A percentile compares a stretch with the other conserved stretches of the same genome.
Conservation (phyloP, 2,888 invertebrate species). For the Scotopteryx bipunctaria region DNA sequence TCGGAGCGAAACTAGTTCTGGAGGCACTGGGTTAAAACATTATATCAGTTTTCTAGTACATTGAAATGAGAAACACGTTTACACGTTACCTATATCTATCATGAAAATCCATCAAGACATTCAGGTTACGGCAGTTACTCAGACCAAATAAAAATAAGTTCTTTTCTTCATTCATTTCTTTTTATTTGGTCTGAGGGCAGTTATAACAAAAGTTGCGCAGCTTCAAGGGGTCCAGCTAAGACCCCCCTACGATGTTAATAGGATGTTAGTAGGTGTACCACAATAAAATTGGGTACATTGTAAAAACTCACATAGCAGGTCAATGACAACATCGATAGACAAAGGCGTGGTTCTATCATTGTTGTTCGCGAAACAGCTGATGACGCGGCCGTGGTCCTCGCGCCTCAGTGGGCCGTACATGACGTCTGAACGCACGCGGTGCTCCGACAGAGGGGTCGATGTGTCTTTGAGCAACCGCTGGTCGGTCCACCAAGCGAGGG, state of each 20-base stretch:
- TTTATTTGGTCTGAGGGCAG: no score
- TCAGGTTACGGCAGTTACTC: conserved; percentile 8
- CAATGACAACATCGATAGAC: conserved; percentile 85
- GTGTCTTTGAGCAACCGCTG: conserved; percentile 84
- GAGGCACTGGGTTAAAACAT: conserved; percentile 56
- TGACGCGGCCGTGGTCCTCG: conserved; percentile 85
- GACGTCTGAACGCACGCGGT: conserved; percentile 85
- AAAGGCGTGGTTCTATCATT: conserved; percentile 87
- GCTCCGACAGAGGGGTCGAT: conserved; percentile 83
- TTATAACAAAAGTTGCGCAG: not conserved
- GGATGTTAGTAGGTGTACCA: conserved; percentile 1
- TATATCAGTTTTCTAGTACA: not conserved
- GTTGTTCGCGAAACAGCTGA: conserved; percentile 87
- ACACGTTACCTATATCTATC: not conserved
- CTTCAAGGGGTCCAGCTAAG: no score
- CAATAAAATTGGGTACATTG: no score
- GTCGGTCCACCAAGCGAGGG: conserved; percentile 87
- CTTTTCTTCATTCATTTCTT: no score
- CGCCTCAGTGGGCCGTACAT: conserved; percentile 84
- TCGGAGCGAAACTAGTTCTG: conserved; percentile 65
- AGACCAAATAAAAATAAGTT: no score
- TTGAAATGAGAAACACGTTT: not conserved
- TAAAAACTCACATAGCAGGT: conserved; percentile 86
- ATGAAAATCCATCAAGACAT: conserved; percentile 18
- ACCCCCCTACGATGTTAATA: no score